A percentile compares a stretch with the other conserved stretches of the same genome.
Conservation (phyloP, 2,888 invertebrate species). For the Alloplasta piceator region DNA sequence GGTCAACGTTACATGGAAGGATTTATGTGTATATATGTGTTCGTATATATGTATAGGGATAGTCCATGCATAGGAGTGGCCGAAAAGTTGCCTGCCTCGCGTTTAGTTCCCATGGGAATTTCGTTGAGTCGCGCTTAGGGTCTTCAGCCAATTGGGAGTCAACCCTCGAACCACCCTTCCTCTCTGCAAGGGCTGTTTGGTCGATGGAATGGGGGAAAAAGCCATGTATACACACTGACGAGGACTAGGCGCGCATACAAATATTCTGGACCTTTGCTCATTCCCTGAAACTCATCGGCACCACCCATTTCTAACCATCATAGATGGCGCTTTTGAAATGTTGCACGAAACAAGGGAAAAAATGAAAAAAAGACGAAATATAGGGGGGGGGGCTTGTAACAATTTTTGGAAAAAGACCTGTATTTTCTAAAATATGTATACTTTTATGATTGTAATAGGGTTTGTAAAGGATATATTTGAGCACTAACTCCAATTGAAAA, state of each 20-base stretch:
- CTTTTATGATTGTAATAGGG: too few relatives aligned
- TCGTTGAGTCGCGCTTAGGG: slow-evolving; percentile 47
- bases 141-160: slow-evolving; percentile 63
- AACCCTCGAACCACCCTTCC: slow-evolving; percentile 62
- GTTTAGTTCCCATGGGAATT: slow-evolving; percentile 60
- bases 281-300: slow-evolving; percentile 8
- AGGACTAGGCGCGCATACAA: background rate
- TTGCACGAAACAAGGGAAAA: background rate
- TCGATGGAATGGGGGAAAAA: background rate
- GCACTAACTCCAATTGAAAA: too few relatives aligned
- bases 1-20: slow-evolving; percentile 13
- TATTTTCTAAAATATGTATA: too few relatives aligned
- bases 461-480: too few relatives aligned
- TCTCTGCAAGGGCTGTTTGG: slow-evolving; percentile 31
- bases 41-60: background rate
- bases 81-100: slow-evolving; percentile 60
- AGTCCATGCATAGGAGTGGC: slow-evolving; percentile 60
- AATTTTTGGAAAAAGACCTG: too few relatives aligned
- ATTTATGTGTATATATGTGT: background rate
- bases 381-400: too few relatives aligned
- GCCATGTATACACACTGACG: background rate
- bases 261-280: slow-evolving; percentile 2
- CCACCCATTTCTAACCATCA: slow-evolving; percentile 29
- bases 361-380: background rate
- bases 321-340: background rate